Evolutionary conservation across 2,888 invertebrate genomes (phyloP).

Genomic region (Melanostoma scalare): DNA sequence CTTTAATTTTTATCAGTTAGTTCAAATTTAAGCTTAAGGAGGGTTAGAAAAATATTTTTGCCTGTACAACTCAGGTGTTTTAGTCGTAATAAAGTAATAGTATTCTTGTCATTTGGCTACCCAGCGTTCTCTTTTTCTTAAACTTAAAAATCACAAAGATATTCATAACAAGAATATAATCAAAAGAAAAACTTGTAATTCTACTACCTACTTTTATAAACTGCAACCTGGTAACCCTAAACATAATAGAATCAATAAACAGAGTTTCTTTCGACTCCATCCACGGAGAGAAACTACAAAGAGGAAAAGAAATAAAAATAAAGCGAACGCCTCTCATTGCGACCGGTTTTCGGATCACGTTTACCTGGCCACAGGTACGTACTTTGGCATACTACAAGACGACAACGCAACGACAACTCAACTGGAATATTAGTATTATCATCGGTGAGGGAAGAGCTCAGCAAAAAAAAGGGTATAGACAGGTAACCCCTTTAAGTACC

Average conservation of each 20-base stretch:
- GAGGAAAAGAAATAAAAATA: slow-evolving; percentile 32
- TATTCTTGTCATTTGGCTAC: too few species aligned
- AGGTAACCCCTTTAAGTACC: slow-evolving; percentile 63
- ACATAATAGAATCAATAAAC: slow-evolving; percentile 55
- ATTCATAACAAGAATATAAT: too few species aligned
- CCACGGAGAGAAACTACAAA: slow-evolving; percentile 55
- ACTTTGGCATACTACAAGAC: slow-evolving; percentile 65
- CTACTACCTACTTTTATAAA: not conserved
- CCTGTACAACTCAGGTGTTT: too few species aligned
- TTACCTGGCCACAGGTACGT: slow-evolving; percentile 67
- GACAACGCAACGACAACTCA: slow-evolving; percentile 49
- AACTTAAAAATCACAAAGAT: too few species aligned
- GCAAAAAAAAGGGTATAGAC: slow-evolving; percentile 53
- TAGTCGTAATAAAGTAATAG: too few species aligned
- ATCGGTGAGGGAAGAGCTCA: slow-evolving; percentile 20
- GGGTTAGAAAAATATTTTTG: too few species aligned
- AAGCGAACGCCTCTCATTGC: slow-evolving; percentile 58
- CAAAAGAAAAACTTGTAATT: not conserved
- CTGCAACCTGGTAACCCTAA: slow-evolving; percentile 40
- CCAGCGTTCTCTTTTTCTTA: too few species aligned
- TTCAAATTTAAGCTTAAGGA: too few species aligned
- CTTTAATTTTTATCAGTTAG: too few species aligned
- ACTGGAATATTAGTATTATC: slow-evolving; percentile 37
- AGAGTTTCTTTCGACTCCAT: slow-evolving; percentile 39
- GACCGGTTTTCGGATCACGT: slow-evolving; percentile 67